A percentile compares a stretch with the other conserved stretches of the same genome.
Conservation (phyloP, 2,888 invertebrate genomes). For the Tridacna crocea region DNA sequence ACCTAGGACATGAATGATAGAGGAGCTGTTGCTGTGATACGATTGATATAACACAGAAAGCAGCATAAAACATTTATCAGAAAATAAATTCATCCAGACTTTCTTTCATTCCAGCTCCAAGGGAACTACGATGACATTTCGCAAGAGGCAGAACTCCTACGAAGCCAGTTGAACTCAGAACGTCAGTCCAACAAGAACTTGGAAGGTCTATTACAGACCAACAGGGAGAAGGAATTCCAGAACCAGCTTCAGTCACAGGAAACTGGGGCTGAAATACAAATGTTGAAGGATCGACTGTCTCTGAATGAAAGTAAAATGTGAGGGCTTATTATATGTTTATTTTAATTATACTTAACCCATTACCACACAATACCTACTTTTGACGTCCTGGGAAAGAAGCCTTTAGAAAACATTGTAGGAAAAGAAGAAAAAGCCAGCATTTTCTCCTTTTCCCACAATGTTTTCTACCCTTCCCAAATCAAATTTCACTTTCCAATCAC, state of each 20-base stretch:
- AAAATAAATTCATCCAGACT: no score
- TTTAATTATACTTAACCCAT: no score
- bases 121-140: constrained; percentile 77
- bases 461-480: no score
- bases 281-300: constrained; percentile 82
- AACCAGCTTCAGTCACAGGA: constrained; percentile 82
- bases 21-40: no score
- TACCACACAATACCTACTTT: not conserved
- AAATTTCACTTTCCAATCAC: no score
- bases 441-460: no score
- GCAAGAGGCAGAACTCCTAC: constrained; percentile 78
- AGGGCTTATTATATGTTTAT: constrained; percentile 45
- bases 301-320: constrained; percentile 84
- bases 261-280: constrained; percentile 82
- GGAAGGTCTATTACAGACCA: constrained; percentile 82
- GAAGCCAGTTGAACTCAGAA: constrained; percentile 79
- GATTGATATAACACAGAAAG: no score
- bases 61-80: no score
- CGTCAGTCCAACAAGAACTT: constrained; percentile 79
- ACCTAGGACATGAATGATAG: no score
- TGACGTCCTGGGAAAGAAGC: not conserved
- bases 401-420: no score
- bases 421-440: no score
- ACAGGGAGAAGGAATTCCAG: constrained; percentile 84
- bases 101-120: constrained; percentile 69